phyloP scores from a whole-genome alignment of 2,113 vertebrate species.

The Bagarius yarrelli region DNA sequence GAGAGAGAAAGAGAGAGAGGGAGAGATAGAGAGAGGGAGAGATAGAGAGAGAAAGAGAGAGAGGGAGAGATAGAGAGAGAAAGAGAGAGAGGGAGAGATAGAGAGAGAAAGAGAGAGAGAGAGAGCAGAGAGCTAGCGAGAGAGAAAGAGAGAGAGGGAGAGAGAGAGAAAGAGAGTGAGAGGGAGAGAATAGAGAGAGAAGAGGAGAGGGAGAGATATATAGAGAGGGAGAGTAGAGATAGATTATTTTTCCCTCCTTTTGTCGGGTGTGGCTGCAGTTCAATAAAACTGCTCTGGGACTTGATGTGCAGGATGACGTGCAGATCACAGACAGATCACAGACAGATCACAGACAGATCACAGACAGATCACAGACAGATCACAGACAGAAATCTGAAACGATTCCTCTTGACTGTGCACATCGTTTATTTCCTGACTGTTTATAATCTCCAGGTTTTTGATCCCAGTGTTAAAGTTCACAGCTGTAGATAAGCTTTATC shows the following conservation, averaged over 20 bases:
- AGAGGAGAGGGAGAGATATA: not conserved
- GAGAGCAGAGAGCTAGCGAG: constrained; percentile 1
- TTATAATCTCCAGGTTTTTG: constrained; percentile 12
- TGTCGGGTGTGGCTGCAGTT: not conserved
- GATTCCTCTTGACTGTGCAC: not conserved
- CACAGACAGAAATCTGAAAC: not conserved
- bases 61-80: constrained; percentile 41
- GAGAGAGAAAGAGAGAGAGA: constrained; percentile 29
- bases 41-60: constrained; percentile 46
- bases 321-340: not conserved
- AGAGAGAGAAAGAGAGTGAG: not conserved
- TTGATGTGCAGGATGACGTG: not conserved
- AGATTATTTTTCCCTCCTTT: not conserved
- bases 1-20: constrained; percentile 28
- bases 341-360: not conserved
- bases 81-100: not conserved
- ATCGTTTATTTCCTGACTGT: not conserved
- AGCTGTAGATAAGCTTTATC: constrained; percentile 37
- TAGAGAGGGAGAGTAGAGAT: not conserved
- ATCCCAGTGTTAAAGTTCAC: constrained; percentile 37
- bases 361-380: not conserved
- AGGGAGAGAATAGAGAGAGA: too few relatives aligned
- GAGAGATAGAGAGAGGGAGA: not conserved
- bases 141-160: constrained; percentile 45
- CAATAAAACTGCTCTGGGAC: not conserved